Conservation (phyloP, 1,140 invertebrate genomes). For the Leptestheria dahalacensis region DNA sequence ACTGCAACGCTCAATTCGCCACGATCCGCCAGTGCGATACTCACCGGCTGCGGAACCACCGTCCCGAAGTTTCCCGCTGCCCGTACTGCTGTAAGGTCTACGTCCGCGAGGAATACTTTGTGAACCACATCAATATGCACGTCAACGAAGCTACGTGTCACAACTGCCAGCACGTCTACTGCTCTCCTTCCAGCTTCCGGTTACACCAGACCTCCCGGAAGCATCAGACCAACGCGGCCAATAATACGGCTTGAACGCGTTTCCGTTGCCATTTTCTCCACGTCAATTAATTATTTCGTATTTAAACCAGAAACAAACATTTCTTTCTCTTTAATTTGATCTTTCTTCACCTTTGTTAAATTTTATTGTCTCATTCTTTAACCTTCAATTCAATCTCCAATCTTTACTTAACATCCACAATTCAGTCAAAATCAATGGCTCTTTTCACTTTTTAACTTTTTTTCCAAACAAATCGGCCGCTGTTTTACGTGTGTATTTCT, state of each 20-base stretch:
- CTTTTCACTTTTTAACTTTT: too few relatives aligned
- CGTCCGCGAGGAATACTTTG: not conserved
- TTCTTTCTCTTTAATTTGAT: too few relatives aligned
- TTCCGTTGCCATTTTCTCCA: too few relatives aligned
- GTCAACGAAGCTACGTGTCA: not conserved
- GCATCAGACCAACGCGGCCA: not conserved
- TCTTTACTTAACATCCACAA: too few relatives aligned
- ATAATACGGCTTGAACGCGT: not conserved
- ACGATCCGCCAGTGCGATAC: not conserved
- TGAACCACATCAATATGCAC: not conserved
- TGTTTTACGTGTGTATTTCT: too few relatives aligned
- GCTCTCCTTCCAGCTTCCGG: not conserved
- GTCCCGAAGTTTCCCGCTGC: not conserved
- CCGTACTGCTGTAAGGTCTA: not conserved
- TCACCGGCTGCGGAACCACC: not conserved
- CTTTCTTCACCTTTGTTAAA: too few relatives aligned
- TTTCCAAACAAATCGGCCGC: too few relatives aligned
- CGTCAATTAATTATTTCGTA: too few relatives aligned
- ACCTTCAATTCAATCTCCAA: too few relatives aligned
- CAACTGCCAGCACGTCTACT: not conserved
- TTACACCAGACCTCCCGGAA: not conserved
- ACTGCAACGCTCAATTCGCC: not conserved
- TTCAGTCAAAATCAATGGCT: too few relatives aligned
- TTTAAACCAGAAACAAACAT: too few relatives aligned
- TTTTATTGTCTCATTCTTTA: too few relatives aligned